phyloP scores from a whole-genome alignment of 2,113 vertebrate species.

The Corythoichthys intestinalis region DNA sequence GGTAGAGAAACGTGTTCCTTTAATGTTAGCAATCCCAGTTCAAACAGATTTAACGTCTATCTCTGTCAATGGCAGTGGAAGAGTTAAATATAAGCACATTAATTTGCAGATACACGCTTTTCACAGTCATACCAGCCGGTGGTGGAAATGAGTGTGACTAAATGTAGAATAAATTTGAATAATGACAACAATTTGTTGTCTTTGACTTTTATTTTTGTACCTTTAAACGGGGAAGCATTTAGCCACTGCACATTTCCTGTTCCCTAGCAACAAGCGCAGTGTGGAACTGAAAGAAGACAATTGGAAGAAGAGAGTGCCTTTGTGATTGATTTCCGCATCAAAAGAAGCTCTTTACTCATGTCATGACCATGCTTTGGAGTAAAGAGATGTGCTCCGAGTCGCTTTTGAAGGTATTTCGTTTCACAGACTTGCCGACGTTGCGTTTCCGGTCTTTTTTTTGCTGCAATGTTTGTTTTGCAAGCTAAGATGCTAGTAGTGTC shows the following conservation, averaged over 20 bases:
- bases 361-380: not conserved
- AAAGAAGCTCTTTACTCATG: slow-evolving; percentile 2
- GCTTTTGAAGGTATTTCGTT: slow-evolving; percentile 37
- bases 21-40: too few relatives aligned
- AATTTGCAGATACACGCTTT: not conserved
- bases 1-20: too few relatives aligned
- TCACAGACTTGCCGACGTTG: not conserved
- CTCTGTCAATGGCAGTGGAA: too few relatives aligned
- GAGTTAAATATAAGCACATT: too few relatives aligned
- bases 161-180: too few relatives aligned
- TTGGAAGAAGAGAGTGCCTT: slow-evolving; percentile 51
- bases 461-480: slow-evolving; percentile 72
- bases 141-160: not conserved
- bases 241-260: slow-evolving; percentile 76
- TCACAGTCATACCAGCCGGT: not conserved
- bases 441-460: slow-evolving; percentile 43
- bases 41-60: too few relatives aligned
- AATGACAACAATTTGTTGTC: not conserved
- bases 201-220: not conserved
- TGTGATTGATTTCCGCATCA: slow-evolving; percentile 13
- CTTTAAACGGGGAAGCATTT: slow-evolving; percentile 57
- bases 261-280: slow-evolving; percentile 74
- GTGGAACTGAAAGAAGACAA: slow-evolving; percentile 65
- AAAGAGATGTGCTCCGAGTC: not conserved
- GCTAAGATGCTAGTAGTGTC: slow-evolving; percentile 39